Evolutionary conservation across 1,140 invertebrate genomes (phyloP).

Genomic region (Wiebesia pumilae): DNA sequence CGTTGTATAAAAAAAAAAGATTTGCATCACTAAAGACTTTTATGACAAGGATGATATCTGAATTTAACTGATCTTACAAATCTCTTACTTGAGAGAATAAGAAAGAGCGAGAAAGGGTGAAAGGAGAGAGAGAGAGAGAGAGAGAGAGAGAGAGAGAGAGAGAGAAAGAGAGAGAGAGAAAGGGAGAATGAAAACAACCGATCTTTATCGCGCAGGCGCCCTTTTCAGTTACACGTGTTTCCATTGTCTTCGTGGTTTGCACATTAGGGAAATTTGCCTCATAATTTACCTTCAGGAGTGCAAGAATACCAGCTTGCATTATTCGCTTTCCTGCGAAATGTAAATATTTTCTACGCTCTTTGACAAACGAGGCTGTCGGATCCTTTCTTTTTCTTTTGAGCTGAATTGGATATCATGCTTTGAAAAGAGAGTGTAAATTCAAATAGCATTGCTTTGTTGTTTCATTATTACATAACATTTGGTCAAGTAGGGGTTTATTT

Average conservation of each 20-base stretch:
- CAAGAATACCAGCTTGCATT: constrained; percentile 15
- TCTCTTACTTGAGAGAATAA: neutral
- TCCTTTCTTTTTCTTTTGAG: neutral
- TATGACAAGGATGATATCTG: constrained; percentile 34
- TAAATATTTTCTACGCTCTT: constrained; percentile 33
- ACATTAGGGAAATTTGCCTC: constrained; percentile 33
- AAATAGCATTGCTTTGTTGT: neutral
- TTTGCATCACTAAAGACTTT: neutral
- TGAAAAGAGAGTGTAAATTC: neutral
- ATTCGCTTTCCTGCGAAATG: constrained; percentile 34
- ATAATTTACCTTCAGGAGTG: constrained; percentile 16
- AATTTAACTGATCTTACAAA: constrained; percentile 7
- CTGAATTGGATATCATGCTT: no score
- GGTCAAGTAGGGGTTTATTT: constrained; percentile 1
- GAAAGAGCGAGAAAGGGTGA: neutral
- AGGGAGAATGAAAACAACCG: constrained; percentile 7
- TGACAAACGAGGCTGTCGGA: constrained; percentile 18
- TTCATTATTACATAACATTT: neutral
- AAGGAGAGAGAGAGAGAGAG: neutral
- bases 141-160: neutral
- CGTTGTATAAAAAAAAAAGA: no score
- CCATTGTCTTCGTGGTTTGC: constrained; percentile 24
- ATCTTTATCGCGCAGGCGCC: constrained; percentile 20
- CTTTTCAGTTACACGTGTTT: constrained; percentile 36
- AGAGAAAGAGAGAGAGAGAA: neutral